phyloP scores from a whole-genome alignment of 1,140 invertebrate species.

The Zelostemma sp. region DNA sequence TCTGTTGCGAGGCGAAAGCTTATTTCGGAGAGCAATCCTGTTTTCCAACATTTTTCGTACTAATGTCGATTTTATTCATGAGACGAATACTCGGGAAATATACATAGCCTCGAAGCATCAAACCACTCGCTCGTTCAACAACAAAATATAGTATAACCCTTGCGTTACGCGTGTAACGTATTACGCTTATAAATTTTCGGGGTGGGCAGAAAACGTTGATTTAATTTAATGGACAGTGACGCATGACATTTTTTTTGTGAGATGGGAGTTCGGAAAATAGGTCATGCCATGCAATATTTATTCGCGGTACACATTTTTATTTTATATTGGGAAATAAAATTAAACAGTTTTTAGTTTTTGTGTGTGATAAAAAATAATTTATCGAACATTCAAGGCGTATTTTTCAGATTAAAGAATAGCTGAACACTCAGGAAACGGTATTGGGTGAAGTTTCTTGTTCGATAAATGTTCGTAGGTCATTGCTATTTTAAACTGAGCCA shows the following conservation, averaged over 20 bases:
- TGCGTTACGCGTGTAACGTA: background rate
- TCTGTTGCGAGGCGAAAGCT: background rate
- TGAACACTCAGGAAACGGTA: no score
- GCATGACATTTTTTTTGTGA: background rate
- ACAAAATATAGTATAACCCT: conserved; percentile 5
- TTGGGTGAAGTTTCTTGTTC: no score
- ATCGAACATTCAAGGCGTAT: no score
- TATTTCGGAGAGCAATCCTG: background rate
- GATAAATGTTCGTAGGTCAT: no score
- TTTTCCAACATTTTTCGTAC: background rate
- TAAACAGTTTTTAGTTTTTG: no score
- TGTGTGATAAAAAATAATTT: no score
- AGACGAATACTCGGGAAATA: background rate
- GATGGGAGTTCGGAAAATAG: background rate
- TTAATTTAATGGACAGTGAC: conserved; percentile 1
- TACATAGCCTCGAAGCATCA: background rate
- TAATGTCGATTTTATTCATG: conserved; percentile 2
- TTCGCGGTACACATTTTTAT: background rate
- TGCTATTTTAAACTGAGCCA: no score
- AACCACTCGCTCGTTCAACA: background rate
- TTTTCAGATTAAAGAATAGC: no score
- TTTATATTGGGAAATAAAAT: no score
- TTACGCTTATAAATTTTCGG: conserved; percentile 3
- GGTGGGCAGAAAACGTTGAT: background rate
- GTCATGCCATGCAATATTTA: background rate